Evolutionary conservation across 2,797 vertebrate genomes (phyloP).

Genomic region (Ibycter americanus): DNA sequence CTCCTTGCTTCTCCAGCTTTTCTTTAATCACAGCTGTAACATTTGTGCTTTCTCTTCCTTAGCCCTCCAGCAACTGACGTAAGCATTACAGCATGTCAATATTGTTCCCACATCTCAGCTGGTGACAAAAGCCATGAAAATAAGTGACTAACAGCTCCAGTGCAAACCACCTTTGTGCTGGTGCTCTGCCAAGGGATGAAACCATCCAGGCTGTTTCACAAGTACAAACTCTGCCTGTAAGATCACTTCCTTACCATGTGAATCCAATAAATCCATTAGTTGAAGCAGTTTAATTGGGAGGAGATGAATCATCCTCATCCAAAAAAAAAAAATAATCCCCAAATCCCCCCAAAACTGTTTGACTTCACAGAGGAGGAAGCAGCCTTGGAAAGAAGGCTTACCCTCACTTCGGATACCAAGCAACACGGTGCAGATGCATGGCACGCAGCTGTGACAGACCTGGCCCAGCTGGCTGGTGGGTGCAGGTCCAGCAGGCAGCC

Average conservation of each 20-base stretch:
- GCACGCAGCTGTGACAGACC: accelerated
- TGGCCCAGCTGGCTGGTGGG: accelerated
- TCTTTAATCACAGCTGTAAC: neutral
- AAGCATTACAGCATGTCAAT: neutral
- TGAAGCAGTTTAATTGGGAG: neutral
- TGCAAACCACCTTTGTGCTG: neutral
- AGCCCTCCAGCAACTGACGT: neutral
- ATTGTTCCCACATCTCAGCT: neutral
- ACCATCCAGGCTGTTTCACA: neutral
- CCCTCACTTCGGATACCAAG: neutral
- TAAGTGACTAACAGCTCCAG: neutral
- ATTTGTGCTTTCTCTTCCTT: neutral
- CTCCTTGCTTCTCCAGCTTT: neutral
- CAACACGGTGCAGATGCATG: accelerated
- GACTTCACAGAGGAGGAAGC: neutral
- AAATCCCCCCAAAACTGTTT: neutral
- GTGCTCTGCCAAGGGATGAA: neutral
- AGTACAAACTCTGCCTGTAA: neutral
- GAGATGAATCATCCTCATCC: neutral
- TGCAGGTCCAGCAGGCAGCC: neutral
- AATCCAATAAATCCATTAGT: neutral
- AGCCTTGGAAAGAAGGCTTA: neutral
- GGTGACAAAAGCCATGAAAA: neutral
- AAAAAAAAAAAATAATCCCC: neutral
- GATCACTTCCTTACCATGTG: accelerated